phyloP scores from a whole-genome alignment of 2,113 vertebrate genomes.

The Prinia subflava region DNA sequence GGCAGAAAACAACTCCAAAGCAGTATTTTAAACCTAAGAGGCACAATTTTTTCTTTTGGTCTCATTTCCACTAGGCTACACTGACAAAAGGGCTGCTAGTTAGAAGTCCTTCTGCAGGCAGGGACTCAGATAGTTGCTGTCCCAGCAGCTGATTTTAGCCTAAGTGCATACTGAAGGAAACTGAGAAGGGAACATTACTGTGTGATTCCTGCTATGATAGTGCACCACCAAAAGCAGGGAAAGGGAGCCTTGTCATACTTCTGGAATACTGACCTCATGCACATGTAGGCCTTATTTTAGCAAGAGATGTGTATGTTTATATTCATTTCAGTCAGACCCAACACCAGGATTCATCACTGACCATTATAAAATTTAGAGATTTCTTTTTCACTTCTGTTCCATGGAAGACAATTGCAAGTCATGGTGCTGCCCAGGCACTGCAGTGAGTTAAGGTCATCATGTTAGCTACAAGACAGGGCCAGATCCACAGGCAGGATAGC shows the following conservation, averaged over 20 bases:
- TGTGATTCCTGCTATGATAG: background rate
- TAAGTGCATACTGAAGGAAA: background rate
- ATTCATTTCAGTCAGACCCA: background rate
- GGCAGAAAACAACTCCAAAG: background rate
- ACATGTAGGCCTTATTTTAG: background rate
- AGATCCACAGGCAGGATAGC: background rate
- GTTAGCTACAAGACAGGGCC: background rate
- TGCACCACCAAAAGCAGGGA: background rate
- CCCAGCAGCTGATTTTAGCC: background rate
- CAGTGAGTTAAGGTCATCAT: background rate
- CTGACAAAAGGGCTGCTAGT: background rate
- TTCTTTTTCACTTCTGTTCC: background rate
- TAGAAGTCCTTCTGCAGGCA: background rate
- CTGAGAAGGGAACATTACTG: background rate
- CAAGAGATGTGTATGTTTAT: background rate
- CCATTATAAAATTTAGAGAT: background rate
- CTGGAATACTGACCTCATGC: background rate
- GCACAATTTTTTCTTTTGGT: background rate
- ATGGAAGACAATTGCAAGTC: background rate
- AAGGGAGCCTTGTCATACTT: background rate
- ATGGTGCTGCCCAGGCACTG: rapidly evolving
- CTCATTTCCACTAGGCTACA: background rate
- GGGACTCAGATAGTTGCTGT: background rate
- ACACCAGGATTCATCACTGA: background rate
- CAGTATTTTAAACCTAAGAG: background rate